phyloP scores from a whole-genome alignment of 64 coral and sea anemone genomes.

The Montipora cactus region DNA sequence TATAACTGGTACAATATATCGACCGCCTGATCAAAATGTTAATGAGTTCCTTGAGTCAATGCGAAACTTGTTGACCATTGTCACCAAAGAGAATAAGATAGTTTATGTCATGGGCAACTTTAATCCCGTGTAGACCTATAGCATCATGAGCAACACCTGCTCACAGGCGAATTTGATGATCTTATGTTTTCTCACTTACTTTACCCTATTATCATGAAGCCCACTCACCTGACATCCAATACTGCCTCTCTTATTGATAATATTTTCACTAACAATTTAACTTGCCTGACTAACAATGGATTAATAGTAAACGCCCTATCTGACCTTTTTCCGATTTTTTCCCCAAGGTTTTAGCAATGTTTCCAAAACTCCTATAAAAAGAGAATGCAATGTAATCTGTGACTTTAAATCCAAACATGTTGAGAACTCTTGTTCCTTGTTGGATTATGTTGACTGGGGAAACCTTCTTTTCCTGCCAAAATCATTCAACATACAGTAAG shows the following conservation, averaged over 20 bases:
- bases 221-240: constrained; percentile 49
- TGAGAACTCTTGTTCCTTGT: neutral
- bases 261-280: no score
- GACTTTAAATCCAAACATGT: constrained; percentile 34
- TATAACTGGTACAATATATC: constrained; percentile 41
- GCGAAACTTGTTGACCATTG: neutral
- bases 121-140: constrained; percentile 6
- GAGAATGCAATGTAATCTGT: constrained; percentile 18
- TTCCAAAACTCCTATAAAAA: neutral
- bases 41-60: constrained; percentile 5
- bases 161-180: constrained; percentile 16
- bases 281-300: neutral
- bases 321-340: constrained; percentile 51
- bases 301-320: constrained; percentile 54
- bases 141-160: neutral
- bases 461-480: constrained; percentile 53
- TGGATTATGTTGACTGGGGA: constrained; percentile 9
- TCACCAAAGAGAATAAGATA: constrained; percentile 17
- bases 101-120: constrained; percentile 33
- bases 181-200: constrained; percentile 22
- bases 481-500: neutral
- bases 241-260: constrained; percentile 59
- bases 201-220: constrained; percentile 2
- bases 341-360: neutral
- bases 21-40: constrained; percentile 38